Base-by-base conservation (phyloP, 2,797 vertebrate species). In the Bovichtus diacanthus region DNA sequence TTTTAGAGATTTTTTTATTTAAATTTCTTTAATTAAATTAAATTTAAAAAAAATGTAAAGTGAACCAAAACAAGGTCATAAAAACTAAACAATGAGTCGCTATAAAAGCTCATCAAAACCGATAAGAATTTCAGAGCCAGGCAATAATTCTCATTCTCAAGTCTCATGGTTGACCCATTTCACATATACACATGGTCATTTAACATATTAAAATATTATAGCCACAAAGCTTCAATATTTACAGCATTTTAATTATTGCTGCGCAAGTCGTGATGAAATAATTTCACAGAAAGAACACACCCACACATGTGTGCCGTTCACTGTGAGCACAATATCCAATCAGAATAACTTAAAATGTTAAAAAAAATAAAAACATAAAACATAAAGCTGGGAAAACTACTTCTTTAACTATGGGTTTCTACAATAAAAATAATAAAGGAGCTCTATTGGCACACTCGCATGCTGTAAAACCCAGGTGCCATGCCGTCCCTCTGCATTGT, bases 401-500 rank as follows among this genome's bases (percentile, higher is more conserved):
- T 75, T 63, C 31, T 44, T 43, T 11, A 65, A 75, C 18, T 15
- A 2, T 25, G 7, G 0, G 0, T 47, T 68, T 64, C 29, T 73
- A 34, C 31, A 61, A 60, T 21, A 27, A 8, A 21, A 36, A 62
- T 69, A 50, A 70, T 58, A 75, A 51, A 53, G 29, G 34, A 9
- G 31, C 36, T 34, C 12, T 67, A 19, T 25, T 18, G 25, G 25
- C 50, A 65, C 27, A 41, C 54, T 70, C 61, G 36, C 50, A 58
- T 50, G 38, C 27, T 55, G 50, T 63, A 46, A 50, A 67, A 67
- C 65, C 64, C 34, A 58, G 44, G 53, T 73, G 58, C 21, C 50
- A 55, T 46, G 66, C 19, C 34, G 11, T 72, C 47, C 49, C 44
- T 62, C 54, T 44, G 53, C 36, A 5, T 55, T 38, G 74, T 51